Conservation (phyloP, 2,113 vertebrate species). For the Pantherophis guttatus region DNA sequence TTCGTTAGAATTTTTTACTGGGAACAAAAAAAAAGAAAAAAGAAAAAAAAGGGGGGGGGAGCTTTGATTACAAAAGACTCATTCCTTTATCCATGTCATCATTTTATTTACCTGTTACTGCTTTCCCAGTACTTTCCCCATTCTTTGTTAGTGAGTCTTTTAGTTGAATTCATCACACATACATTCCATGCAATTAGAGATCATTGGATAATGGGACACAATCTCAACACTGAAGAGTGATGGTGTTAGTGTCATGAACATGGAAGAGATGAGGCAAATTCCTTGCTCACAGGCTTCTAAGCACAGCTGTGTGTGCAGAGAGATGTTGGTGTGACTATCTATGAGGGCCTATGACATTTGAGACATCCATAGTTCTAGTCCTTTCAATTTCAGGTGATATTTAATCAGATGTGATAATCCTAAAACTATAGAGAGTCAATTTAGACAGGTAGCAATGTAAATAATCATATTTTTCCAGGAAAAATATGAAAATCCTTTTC, state of each 20-base stretch:
- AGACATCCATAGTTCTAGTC: background rate
- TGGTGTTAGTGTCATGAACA: background rate
- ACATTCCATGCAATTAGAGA: background rate
- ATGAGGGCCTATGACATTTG: background rate
- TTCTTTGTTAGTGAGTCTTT: background rate
- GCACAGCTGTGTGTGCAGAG: background rate
- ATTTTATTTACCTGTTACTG: background rate
- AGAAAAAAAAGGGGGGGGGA: fast-evolving
- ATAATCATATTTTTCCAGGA: background rate
- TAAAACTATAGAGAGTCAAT: background rate
- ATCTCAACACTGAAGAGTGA: background rate
- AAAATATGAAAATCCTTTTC: background rate
- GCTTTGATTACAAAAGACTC: background rate
- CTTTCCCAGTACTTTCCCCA: background rate
- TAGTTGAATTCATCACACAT: background rate
- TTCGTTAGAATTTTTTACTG: background rate
- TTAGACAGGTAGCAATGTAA: background rate
- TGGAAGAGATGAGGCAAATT: background rate
- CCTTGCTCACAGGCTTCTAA: background rate
- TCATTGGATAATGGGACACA: background rate
- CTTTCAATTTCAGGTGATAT: background rate
- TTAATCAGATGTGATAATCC: background rate
- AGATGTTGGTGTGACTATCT: background rate
- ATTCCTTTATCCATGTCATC: background rate
- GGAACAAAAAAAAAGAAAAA: background rate